Base-by-base conservation (phyloP, 2,113 vertebrate genomes). In the Tretioscincus oriximinensis region DNA sequence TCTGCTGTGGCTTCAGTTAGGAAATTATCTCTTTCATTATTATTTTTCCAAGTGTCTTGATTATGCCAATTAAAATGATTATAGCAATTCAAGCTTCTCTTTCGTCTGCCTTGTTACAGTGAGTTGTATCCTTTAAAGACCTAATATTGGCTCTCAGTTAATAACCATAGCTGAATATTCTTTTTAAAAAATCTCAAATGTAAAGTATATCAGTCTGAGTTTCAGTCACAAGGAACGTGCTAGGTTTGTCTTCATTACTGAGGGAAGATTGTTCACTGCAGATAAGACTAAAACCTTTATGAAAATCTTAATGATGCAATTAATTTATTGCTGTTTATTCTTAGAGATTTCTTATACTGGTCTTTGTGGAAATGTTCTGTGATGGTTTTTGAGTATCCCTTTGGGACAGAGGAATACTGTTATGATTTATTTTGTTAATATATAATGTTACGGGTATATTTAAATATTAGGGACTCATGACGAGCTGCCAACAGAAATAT, bases 31-130 rank as follows among this genome's bases (percentile, higher is more conserved):
- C 29, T 58, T 76, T 28, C 78, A 72, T 21, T 41, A 41, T 84
- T 0, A 63, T 67, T 85, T 3, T 83, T 47, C 61, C 41, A 75
- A 24, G 58, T 73, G 29, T 29, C 77, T 73, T 73, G 78, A 82
- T 41, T 72, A 79, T 24, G 12, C 66, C 80, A 29, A 22, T 87
- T 88, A 80, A 73, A 87, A 51, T 72, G 70, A n/a, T 41, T 81
- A 66, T 68, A 81, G 45, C 20, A 77, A 73, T 86, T 78, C 77
- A 28, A n/a, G 54, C 70, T 22, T 31, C 26, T 70, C 35, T 70
- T 76, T 64, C 66, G 63, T 82, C n/a, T 70, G 35, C 70, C 54
- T 76, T 76, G 67, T 63, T 67, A 35, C 26, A 66, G 66, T 69
- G 65, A 63, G 66, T n/a, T 82, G 51, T 45, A 18, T 60, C 16